phyloP scores from a whole-genome alignment of 2,888 invertebrate genomes.

The Scotopteryx bipunctaria region DNA sequence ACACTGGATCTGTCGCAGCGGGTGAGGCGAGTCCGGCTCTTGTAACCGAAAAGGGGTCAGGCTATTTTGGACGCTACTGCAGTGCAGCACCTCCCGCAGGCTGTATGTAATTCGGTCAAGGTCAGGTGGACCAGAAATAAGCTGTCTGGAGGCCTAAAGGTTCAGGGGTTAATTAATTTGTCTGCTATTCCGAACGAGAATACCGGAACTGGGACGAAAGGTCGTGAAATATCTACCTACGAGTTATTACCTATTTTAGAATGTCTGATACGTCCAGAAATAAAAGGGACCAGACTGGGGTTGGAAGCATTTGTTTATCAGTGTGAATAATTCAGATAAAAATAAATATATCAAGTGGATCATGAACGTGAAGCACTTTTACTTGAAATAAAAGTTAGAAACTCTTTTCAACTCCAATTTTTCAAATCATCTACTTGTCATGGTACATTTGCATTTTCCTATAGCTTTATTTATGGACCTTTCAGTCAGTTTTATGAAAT shows the following conservation, averaged over 20 bases:
- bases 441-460: neutral
- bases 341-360: too few relatives aligned
- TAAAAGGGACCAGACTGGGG: slow-evolving; percentile 14
- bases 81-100: slow-evolving; percentile 61
- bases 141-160: slow-evolving; percentile 28
- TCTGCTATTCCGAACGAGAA: slow-evolving; percentile 18
- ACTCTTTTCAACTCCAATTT: neutral
- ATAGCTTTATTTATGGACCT: neutral
- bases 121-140: slow-evolving; percentile 49
- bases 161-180: slow-evolving; percentile 30
- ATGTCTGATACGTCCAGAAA: slow-evolving; percentile 19
- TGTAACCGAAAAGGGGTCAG: slow-evolving; percentile 39
- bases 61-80: slow-evolving; percentile 45
- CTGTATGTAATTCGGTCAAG: slow-evolving; percentile 61
- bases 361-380: too few relatives aligned
- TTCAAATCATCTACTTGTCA: neutral
- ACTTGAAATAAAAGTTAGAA: too few relatives aligned
- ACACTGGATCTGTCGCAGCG: slow-evolving; percentile 18
- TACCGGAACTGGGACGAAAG: slow-evolving; percentile 15
- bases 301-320: too few relatives aligned
- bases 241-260: slow-evolving; percentile 7
- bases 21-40: slow-evolving; percentile 15
- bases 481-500: slow-evolving; percentile 6
- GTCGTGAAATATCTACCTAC: neutral
- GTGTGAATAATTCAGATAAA: too few relatives aligned